A percentile compares a stretch with the other conserved stretches of the same genome.
phyloP scores from a whole-genome alignment of 2,113 vertebrate genomes.

The Sinocyclocheilus anshuiensis region DNA sequence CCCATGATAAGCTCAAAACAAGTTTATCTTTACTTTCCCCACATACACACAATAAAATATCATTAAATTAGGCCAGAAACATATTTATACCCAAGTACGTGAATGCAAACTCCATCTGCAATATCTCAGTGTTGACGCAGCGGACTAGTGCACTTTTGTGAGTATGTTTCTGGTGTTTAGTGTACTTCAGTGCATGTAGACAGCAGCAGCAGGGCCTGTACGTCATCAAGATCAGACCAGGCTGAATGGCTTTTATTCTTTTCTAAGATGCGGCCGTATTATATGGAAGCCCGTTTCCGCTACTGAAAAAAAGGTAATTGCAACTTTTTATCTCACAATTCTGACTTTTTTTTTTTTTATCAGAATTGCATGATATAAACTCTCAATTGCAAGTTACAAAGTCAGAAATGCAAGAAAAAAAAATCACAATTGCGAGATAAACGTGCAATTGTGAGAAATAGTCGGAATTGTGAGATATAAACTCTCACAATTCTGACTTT shows the following conservation, averaged over 20 bases:
- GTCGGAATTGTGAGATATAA: too few species aligned
- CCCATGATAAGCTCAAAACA: too few species aligned
- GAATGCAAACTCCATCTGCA: not conserved
- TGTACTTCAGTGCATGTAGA: conserved; percentile 17
- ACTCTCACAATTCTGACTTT: too few species aligned
- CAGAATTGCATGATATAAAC: too few species aligned
- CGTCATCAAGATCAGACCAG: not conserved
- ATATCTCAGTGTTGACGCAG: not conserved
- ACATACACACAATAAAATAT: not conserved
- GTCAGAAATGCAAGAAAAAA: too few species aligned
- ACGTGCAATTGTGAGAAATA: too few species aligned
- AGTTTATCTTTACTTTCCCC: not conserved
- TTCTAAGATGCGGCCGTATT: not conserved
- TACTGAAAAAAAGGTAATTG: too few species aligned
- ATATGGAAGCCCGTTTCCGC: too few species aligned
- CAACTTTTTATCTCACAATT: too few species aligned
- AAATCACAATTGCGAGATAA: too few species aligned
- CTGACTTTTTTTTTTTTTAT: too few species aligned
- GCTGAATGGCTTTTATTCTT: conserved; percentile 38
- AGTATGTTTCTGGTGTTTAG: conserved; percentile 18
- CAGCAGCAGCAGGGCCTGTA: not conserved
- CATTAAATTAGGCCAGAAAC: conserved; percentile 4
- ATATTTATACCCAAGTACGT: not conserved
- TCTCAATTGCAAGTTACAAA: too few species aligned
- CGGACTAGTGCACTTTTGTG: not conserved